A percentile compares a stretch with the other conserved stretches of the same genome.
These are phyloP conservation scores for Bufo gargarizans DNA, from an alignment of 2,113 vertebrate genomes.

Conservation along the genomic window DNA sequence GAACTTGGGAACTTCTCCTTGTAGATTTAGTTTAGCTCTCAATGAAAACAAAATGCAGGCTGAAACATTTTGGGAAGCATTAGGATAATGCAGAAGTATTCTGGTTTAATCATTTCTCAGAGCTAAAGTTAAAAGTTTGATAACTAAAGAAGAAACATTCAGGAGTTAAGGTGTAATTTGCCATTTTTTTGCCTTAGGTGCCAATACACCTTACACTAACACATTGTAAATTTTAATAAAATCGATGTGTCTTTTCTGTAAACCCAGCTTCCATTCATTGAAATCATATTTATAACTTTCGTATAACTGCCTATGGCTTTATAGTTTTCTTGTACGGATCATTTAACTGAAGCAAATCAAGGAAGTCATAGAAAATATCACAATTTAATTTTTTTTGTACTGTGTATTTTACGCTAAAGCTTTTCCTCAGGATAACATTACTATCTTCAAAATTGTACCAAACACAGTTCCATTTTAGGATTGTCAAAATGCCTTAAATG, in stretches of 20 bases:
- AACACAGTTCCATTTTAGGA: background rate
- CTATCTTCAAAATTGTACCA: slow-evolving; percentile 22
- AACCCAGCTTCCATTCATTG: background rate
- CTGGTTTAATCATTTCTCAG: background rate
- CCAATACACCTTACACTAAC: slow-evolving; percentile 2
- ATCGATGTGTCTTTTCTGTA: slow-evolving; percentile 1
- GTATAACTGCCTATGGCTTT: slow-evolving; percentile 30
- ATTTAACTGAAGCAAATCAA: slow-evolving; percentile 42
- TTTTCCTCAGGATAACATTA: slow-evolving; percentile 42
- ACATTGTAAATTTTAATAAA: slow-evolving; percentile 30
- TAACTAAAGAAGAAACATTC: background rate
- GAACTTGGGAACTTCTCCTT: too few species aligned
- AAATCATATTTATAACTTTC: slow-evolving; percentile 42
- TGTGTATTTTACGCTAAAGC: slow-evolving; percentile 21
- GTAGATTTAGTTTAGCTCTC: background rate
- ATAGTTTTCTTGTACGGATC: slow-evolving; percentile 21
- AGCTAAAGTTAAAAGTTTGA: background rate
- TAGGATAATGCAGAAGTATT: background rate
- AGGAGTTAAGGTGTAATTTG: background rate
- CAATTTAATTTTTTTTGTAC: slow-evolving; percentile 31
- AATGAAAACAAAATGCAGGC: background rate
- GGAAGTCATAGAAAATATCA: slow-evolving; percentile 29
- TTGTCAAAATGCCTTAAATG: slow-evolving; percentile 20
- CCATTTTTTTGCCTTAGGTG: background rate
- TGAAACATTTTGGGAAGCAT: background rate